These are phyloP conservation scores for Heliconius cydno DNA, from an alignment of 2,888 invertebrate species.

Conservation along the genomic window DNA sequence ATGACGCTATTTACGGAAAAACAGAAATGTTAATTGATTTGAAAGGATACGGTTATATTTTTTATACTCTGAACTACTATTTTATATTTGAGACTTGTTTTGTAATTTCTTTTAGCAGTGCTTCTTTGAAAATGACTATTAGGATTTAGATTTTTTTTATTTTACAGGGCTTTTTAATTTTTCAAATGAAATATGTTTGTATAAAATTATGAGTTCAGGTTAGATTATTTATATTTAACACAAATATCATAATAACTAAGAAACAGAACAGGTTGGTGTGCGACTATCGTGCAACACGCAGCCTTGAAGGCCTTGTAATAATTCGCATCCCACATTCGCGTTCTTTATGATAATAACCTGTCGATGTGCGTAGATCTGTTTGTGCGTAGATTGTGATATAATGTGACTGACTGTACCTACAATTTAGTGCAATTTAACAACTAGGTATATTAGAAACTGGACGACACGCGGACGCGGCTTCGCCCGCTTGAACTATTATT, in stretches of 20 bases:
- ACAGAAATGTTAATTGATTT: not conserved
- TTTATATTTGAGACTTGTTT: not conserved
- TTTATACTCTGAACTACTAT: not conserved
- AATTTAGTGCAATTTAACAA: not conserved
- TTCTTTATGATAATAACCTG: conserved; percentile 48
- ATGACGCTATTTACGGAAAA: not conserved
- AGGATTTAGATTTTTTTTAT: no score
- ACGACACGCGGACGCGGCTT: no score
- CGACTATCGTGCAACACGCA: conserved; percentile 62
- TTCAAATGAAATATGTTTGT: no score
- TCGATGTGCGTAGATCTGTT: conserved; percentile 33
- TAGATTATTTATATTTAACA: not conserved
- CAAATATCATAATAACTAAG: conserved; percentile 40
- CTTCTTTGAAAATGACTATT: no score
- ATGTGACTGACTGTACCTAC: not conserved
- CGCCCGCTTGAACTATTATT: no score
- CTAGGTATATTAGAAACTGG: no score
- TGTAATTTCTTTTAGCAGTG: not conserved
- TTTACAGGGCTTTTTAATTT: no score
- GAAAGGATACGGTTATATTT: not conserved
- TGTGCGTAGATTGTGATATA: not conserved
- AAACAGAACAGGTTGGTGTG: conserved; percentile 60
- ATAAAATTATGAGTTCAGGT: not conserved
- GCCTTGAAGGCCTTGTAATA: conserved; percentile 69
- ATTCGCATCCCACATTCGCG: conserved; percentile 68